Base-by-base conservation (phyloP, 2,888 invertebrate species). In the Lottia scabra region DNA sequence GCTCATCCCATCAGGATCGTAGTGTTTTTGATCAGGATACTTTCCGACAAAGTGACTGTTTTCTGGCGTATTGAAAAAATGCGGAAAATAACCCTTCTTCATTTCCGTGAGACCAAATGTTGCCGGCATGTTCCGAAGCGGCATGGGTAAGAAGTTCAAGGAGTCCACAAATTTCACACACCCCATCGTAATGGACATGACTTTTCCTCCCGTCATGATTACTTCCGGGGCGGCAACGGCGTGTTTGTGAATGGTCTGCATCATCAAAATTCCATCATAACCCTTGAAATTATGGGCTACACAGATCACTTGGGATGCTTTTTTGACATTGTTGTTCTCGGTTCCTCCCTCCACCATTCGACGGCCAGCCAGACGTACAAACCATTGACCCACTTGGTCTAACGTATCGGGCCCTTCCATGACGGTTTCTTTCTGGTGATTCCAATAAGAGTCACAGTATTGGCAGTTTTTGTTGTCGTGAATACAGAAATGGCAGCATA, bases 221-320 rank as follows among this genome's bases (percentile, higher is more conserved):
- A n/a, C n/a, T 56, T 56, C 12, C 10, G 56, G 56, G 16, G 48
- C 48, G 13, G 48, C 48, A n/a, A 48, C 16, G n/a, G 48, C 48
- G 19, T 48, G 48, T 16, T 48, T 19, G 48, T 48, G 48, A n/a
- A 48, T 13, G 5, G 48, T 13, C 48, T 48, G 48, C 13, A 48
- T n/a, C 48, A 48, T 48, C 5, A 48, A 19, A 15, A 48, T n/a
- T 0, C 48, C 48, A 48, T 48, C 48, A 16, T 48, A 48, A n/a
- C 48, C 48, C 48, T 48, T 48, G 48, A 48, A 48, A 48, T 48
- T 48, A 48, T 48, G 48, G 16, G 48, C 48, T n/a, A 48, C 48
- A 13, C n/a, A 16, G 16, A 48, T 48, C n/a, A 48, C 19, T 48
- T 48, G 48, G 16, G 48, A n/a, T n/a, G 48, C 12, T 19, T 48